phyloP scores from a whole-genome alignment of 2,113 vertebrate genomes.

The Andinoacara biseriatus region DNA sequence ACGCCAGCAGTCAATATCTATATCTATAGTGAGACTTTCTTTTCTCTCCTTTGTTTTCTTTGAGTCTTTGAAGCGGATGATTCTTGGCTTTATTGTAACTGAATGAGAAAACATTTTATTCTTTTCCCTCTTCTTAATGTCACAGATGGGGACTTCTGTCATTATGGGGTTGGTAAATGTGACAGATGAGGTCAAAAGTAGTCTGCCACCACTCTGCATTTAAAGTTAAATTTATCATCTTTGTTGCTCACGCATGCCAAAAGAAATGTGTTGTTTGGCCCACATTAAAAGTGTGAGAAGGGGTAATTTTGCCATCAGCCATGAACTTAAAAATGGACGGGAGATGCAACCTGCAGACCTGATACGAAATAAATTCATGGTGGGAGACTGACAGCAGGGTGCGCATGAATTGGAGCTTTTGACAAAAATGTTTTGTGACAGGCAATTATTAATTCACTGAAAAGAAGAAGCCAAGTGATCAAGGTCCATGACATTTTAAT shows the following conservation, averaged over 20 bases:
- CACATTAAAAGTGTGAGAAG: conserved; percentile 35
- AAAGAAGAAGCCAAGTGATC: neutral
- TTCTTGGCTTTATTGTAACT: neutral
- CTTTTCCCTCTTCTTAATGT: neutral
- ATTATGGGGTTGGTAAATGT: neutral
- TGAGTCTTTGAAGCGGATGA: neutral
- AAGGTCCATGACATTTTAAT: conserved; percentile 20
- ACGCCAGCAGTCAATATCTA: neutral
- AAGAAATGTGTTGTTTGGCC: conserved; percentile 42
- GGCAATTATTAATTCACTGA: conserved; percentile 35
- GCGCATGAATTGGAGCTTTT: neutral
- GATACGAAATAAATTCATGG: conserved; percentile 1
- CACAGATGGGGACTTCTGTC: neutral
- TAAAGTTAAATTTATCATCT: conserved; percentile 7
- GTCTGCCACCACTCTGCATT: neutral
- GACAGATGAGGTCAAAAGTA: neutral
- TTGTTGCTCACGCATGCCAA: neutral
- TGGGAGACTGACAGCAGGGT: conserved; percentile 11
- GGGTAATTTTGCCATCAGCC: conserved; percentile 7
- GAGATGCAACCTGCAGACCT: conserved; percentile 8
- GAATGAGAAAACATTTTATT: neutral
- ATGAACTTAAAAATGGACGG: conserved; percentile 17
- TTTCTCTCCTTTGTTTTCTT: neutral
- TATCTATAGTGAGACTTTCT: neutral
- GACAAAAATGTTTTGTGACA: conserved; percentile 22